These are phyloP conservation scores for Atherinosoma microstoma DNA, from an alignment of 2,797 vertebrate genomes.

Conservation along the genomic window DNA sequence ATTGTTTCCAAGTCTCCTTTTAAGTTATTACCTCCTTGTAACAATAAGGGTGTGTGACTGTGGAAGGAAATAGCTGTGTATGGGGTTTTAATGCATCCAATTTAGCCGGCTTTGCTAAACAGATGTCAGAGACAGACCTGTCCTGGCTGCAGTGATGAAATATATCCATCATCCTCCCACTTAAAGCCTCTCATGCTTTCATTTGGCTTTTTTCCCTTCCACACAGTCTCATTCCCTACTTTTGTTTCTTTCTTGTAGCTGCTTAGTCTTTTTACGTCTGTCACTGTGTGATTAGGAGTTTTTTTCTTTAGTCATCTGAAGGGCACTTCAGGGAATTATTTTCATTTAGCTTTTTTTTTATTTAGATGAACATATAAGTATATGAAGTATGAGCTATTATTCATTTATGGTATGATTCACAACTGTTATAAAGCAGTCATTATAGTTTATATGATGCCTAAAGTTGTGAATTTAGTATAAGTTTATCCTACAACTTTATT, in stretches of 20 bases:
- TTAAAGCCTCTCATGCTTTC: constrained; percentile 61
- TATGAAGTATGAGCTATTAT: not conserved
- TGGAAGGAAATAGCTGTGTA: constrained; percentile 77
- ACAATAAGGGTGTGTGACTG: constrained; percentile 77
- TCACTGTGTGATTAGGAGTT: constrained; percentile 48
- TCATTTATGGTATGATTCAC: not conserved
- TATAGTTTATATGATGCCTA: not conserved
- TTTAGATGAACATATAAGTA: not conserved
- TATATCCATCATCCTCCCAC: constrained; percentile 83
- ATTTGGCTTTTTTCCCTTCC: constrained; percentile 36
- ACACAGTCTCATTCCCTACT: constrained; percentile 42
- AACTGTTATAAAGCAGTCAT: not conserved
- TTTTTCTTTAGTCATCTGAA: constrained; percentile 56
- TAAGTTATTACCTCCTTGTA: constrained; percentile 79
- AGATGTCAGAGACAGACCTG: constrained; percentile 82
- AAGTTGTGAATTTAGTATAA: not conserved
- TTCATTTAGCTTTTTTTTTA: too few relatives aligned
- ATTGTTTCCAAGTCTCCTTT: constrained; percentile 79
- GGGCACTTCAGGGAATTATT: constrained; percentile 40
- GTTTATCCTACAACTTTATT: not conserved
- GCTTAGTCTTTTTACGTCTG: constrained; percentile 39
- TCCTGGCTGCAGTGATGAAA: constrained; percentile 81
- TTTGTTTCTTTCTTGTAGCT: constrained; percentile 44
- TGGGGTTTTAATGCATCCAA: constrained; percentile 83
- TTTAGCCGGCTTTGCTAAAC: constrained; percentile 78